phyloP scores from a whole-genome alignment of 2,113 vertebrate species.

The Miniopterus natalensis region DNA sequence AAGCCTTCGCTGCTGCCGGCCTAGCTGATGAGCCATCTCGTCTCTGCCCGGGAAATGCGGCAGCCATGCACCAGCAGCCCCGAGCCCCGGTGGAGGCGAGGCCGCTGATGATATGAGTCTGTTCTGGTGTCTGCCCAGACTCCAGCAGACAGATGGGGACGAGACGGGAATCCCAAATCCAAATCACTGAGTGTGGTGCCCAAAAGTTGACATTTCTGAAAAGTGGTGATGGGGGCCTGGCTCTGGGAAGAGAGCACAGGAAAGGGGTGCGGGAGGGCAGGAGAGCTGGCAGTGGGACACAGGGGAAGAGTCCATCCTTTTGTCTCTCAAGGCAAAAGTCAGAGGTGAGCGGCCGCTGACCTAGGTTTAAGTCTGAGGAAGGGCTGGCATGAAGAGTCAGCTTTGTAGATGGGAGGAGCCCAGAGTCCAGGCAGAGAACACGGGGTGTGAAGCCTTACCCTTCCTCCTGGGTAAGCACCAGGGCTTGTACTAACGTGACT shows the following conservation, averaged over 20 bases:
- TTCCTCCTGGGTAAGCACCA: background rate
- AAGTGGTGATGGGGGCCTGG: background rate
- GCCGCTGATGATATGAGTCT: slow-evolving; percentile 58
- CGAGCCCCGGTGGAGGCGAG: background rate
- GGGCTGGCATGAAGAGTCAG: background rate
- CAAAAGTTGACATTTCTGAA: background rate
- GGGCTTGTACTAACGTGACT: background rate
- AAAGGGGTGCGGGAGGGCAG: background rate
- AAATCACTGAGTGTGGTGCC: background rate
- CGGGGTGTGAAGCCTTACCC: background rate
- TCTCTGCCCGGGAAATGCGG: background rate
- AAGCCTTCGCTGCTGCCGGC: background rate
- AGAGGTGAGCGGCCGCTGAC: background rate
- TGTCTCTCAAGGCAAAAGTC: background rate
- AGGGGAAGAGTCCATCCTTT: background rate
- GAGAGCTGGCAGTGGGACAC: rapidly evolving
- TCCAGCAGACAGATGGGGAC: background rate
- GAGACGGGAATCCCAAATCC: slow-evolving; percentile 52
- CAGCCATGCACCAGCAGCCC: slow-evolving; percentile 30
- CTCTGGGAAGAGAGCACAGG: background rate
- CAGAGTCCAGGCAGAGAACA: background rate
- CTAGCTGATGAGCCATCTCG: background rate
- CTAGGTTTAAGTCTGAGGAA: background rate
- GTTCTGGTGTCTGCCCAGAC: slow-evolving; percentile 50
- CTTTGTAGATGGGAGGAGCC: background rate